phyloP scores from a whole-genome alignment of 2,113 vertebrate genomes.

The Colistium nudipinnis region DNA sequence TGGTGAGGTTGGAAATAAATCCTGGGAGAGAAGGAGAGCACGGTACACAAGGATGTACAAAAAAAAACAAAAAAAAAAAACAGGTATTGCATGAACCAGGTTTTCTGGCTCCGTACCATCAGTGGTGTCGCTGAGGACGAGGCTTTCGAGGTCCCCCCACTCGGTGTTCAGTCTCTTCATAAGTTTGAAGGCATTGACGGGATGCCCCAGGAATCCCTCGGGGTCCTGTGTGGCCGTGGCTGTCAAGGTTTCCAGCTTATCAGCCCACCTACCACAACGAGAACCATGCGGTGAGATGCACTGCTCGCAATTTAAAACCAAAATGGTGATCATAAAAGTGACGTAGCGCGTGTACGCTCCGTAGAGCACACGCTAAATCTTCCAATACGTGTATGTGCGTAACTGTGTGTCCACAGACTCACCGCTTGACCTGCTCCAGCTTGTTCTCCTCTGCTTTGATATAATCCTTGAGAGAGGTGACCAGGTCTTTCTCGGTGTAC shows the following conservation, averaged over 20 bases:
- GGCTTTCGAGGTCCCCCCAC: slow-evolving; percentile 93
- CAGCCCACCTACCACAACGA: slow-evolving; percentile 88
- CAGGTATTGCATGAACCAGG: neutral
- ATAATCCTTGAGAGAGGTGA: slow-evolving; percentile 97
- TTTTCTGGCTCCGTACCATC: slow-evolving; percentile 82
- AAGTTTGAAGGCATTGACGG: slow-evolving; percentile 97
- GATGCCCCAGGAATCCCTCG: slow-evolving; percentile 95
- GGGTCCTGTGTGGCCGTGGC: slow-evolving; percentile 90
- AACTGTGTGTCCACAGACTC: slow-evolving; percentile 50
- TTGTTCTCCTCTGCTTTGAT: slow-evolving; percentile 96
- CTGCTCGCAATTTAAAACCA: neutral
- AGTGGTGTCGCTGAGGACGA: slow-evolving; percentile 95
- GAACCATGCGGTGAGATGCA: neutral
- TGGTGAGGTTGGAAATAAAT: slow-evolving; percentile 95
- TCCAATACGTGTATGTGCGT: neutral
- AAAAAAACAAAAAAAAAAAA: too few relatives aligned
- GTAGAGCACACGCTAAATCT: too few relatives aligned
- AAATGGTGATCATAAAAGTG: neutral
- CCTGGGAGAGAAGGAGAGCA: slow-evolving; percentile 71
- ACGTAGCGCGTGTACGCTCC: neutral
- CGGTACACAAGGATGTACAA: too few relatives aligned
- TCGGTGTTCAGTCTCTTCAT: slow-evolving; percentile 97
- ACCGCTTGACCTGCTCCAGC: slow-evolving; percentile 93
- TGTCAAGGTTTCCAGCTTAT: slow-evolving; percentile 90
- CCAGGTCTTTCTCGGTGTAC: slow-evolving; percentile 94